phyloP scores from a whole-genome alignment of 2,113 vertebrate species.

The Corvus cornix region DNA sequence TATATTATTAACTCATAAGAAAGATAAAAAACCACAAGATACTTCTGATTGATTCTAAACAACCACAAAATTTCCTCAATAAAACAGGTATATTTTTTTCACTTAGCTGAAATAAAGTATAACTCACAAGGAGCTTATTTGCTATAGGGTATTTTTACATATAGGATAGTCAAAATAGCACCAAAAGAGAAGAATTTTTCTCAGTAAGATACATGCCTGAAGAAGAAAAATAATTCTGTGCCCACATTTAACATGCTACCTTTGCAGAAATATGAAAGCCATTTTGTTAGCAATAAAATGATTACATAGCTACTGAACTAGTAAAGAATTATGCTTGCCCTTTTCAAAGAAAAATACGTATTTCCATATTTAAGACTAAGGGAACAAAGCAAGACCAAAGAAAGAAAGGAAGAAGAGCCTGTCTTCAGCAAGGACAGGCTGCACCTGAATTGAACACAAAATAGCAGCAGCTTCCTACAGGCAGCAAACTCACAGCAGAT shows the following conservation, averaged over 20 bases:
- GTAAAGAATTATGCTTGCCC: neutral
- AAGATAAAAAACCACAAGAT: neutral
- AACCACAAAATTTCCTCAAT: neutral
- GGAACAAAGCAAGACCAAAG: neutral
- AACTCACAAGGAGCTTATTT: neutral
- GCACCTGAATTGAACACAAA: neutral
- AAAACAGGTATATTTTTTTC: neutral
- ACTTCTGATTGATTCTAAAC: constrained; percentile 15
- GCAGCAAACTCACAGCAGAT: neutral
- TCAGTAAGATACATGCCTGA: neutral
- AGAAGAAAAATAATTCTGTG: neutral
- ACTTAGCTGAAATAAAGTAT: neutral
- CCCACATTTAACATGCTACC: neutral
- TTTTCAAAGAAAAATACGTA: neutral
- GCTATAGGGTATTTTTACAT: neutral
- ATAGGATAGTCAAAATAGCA: neutral
- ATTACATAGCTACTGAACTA: neutral
- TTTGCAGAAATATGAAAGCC: neutral
- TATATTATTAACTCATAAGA: neutral
- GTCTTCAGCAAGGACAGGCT: neutral
- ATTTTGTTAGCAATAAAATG: neutral
- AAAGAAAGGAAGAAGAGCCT: neutral
- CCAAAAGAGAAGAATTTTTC: neutral
- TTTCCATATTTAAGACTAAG: neutral
- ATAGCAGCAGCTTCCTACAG: neutral